phyloP scores from a whole-genome alignment of 1,140 invertebrate species.

The Anastrepha obliqua region DNA sequence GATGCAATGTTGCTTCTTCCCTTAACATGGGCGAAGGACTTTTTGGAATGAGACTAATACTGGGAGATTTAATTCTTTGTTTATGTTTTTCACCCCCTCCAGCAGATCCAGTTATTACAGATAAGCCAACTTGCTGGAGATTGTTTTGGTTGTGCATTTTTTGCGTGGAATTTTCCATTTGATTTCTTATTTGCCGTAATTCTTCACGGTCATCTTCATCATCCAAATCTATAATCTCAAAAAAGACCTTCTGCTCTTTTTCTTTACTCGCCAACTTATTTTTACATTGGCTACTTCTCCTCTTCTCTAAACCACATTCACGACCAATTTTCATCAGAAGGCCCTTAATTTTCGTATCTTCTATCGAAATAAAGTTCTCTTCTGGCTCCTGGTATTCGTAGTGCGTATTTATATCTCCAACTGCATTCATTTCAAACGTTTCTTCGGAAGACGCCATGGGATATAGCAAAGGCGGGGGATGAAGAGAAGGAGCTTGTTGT shows the following conservation, averaged over 20 bases:
- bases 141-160: background rate
- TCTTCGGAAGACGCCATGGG: background rate
- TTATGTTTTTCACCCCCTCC: background rate
- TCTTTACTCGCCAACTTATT: background rate
- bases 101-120: background rate
- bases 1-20: background rate
- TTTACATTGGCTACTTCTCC: background rate
- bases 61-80: slow-evolving; percentile 39
- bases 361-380: slow-evolving; percentile 71
- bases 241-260: slow-evolving; percentile 51
- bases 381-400: slow-evolving; percentile 68
- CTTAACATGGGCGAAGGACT: background rate
- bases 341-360: slow-evolving; percentile 69
- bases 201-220: slow-evolving; percentile 61
- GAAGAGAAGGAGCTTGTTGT: background rate
- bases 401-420: background rate
- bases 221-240: slow-evolving; percentile 66
- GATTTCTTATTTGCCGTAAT: slow-evolving; percentile 55
- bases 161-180: slow-evolving; percentile 47
- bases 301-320: slow-evolving; percentile 57
- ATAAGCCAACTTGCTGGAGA: background rate
- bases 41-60: slow-evolving; percentile 56
- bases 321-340: slow-evolving; percentile 66
- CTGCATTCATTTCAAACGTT: background rate
- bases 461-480: background rate